These are phyloP conservation scores for Aurelia coerulea DNA, from an alignment of 30 jellyfish, hydroid and myxozoan genomes.

Conservation along the genomic window DNA sequence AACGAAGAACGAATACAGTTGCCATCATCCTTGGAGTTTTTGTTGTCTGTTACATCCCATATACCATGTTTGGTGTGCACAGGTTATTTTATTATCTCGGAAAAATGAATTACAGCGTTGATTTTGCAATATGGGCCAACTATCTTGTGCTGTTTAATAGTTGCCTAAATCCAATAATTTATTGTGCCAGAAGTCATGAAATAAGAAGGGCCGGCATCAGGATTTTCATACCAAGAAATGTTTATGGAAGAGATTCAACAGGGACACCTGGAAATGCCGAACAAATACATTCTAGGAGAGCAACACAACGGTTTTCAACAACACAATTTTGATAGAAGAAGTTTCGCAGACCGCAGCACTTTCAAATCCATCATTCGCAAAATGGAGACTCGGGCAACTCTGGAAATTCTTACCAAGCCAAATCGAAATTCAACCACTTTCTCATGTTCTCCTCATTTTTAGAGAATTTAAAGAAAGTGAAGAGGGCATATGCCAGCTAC, in stretches of 20 bases:
- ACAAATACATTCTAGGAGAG: too few relatives aligned
- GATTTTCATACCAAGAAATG: not conserved
- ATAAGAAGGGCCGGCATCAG: slow-evolving; percentile 46
- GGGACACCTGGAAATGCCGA: not conserved
- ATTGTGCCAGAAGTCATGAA: slow-evolving; percentile 64
- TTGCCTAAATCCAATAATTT: slow-evolving; percentile 57
- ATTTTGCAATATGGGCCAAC: slow-evolving; percentile 52
- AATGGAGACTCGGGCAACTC: too few relatives aligned
- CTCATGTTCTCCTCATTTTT: too few relatives aligned
- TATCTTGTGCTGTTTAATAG: slow-evolving; percentile 46
- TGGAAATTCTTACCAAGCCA: too few relatives aligned
- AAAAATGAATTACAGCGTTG: slow-evolving; percentile 1
- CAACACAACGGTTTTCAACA: too few relatives aligned
- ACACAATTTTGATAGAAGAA: too few relatives aligned
- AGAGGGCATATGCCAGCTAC: too few relatives aligned
- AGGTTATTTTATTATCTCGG: not conserved
- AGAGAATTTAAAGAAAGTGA: too few relatives aligned
- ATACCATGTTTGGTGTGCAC: not conserved
- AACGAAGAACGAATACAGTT: slow-evolving; percentile 12
- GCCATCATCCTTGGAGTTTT: slow-evolving; percentile 1
- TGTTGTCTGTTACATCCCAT: slow-evolving; percentile 19
- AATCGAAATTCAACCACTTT: too few relatives aligned
- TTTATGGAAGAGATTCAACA: not conserved
- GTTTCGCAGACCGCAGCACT: too few relatives aligned
- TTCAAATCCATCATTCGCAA: too few relatives aligned